Evolutionary conservation across 2,113 vertebrate species (phyloP).

Genomic region (Perca fluviatilis): DNA sequence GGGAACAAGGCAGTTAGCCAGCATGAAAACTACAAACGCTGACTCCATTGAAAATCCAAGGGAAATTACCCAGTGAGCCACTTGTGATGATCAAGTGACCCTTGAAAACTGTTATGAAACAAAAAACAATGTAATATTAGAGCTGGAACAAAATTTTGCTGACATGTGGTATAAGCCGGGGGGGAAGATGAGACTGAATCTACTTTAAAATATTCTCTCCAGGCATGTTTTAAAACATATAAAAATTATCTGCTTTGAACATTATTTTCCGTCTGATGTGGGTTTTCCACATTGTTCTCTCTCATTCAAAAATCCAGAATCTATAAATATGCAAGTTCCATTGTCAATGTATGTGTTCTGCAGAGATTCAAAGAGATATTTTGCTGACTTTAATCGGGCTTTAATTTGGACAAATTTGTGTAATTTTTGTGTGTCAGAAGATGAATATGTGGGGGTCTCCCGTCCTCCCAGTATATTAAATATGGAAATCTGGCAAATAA

Average conservation of each 20-base stretch:
- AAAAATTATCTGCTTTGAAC: neutral
- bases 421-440: too few relatives aligned
- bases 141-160: neutral
- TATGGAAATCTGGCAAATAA: constrained; percentile 1
- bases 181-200: neutral
- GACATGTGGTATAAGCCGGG: too few relatives aligned
- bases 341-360: too few relatives aligned
- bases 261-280: neutral
- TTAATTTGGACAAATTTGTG: too few relatives aligned
- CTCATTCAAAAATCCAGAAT: neutral
- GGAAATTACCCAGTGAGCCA: neutral
- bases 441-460: neutral
- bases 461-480: neutral
- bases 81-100: neutral
- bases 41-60: neutral
- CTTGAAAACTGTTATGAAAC: neutral
- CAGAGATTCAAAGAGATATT: too few relatives aligned
- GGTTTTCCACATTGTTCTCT: neutral
- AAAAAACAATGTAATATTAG: neutral
- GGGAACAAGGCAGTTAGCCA: neutral
- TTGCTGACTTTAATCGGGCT: too few relatives aligned
- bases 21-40: neutral
- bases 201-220: neutral
- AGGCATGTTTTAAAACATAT: neutral
- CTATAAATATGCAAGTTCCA: neutral